These are phyloP conservation scores for Tragulus kanchil DNA, from an alignment of 2,113 vertebrate species.

Conservation along the genomic window DNA sequence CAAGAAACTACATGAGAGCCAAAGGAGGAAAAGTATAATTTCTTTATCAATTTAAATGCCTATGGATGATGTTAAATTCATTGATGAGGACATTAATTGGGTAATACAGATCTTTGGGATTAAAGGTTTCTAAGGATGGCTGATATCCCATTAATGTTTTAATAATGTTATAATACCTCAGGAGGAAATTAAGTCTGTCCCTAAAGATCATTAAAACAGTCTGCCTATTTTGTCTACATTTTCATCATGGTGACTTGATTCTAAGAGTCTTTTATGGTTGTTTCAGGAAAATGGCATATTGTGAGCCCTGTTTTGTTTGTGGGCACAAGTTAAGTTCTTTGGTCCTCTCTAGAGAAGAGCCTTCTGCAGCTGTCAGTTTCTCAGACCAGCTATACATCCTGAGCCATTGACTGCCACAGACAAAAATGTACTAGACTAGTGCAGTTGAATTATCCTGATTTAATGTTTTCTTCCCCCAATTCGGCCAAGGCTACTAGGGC, in stretches of 20 bases:
- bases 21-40: not conserved
- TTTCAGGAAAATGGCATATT: conserved; percentile 53
- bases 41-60: conserved; percentile 50
- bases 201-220: conserved; percentile 47
- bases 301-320: conserved; percentile 13
- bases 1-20: conserved; percentile 11
- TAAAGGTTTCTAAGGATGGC: conserved; percentile 44
- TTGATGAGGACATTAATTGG: conserved; percentile 54
- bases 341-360: too few species aligned
- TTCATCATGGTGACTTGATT: conserved; percentile 46
- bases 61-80: conserved; percentile 42
- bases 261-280: not conserved
- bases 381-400: not conserved
- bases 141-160: conserved; percentile 57
- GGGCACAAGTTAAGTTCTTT: too few species aligned
- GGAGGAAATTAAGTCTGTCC: conserved; percentile 36
- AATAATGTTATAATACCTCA: conserved; percentile 60
- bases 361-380: not conserved
- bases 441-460: not conserved
- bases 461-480: not conserved
- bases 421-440: not conserved
- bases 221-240: conserved; percentile 10
- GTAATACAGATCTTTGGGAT: conserved; percentile 29
- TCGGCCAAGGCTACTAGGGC: not conserved
- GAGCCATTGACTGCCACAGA: not conserved